Conservation (phyloP, 2,888 invertebrate species). For the Pyrocoelia pectoralis region DNA sequence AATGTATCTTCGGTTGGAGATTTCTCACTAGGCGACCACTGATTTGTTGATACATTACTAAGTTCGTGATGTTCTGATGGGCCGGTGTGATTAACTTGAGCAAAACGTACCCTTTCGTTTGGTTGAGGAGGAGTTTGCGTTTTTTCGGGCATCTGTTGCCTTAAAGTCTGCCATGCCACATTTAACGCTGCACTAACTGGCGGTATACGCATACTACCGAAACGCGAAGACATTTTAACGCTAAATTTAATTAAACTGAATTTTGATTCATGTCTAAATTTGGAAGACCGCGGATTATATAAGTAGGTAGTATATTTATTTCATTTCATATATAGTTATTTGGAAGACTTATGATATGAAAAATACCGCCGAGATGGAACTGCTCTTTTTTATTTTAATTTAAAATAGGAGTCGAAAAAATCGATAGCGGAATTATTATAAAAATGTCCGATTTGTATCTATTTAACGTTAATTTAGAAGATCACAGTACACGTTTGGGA, state of each 20-base stretch:
- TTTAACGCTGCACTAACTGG: slow-evolving; percentile 79
- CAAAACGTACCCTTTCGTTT: slow-evolving; percentile 52
- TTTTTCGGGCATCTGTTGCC: slow-evolving; percentile 79
- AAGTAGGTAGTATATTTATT: slow-evolving; percentile 22
- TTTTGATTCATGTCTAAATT: background rate
- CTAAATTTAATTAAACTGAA: background rate
- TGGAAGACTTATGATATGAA: slow-evolving; percentile 32
- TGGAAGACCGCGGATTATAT: slow-evolving; percentile 35
- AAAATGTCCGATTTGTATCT: background rate
- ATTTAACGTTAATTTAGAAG: background rate
- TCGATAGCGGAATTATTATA: slow-evolving; percentile 19
- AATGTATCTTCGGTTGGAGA: slow-evolving; percentile 65
- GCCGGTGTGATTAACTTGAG: slow-evolving; percentile 45
- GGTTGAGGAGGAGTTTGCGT: slow-evolving; percentile 53
- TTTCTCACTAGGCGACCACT: slow-evolving; percentile 59
- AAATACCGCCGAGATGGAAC: slow-evolving; percentile 52
- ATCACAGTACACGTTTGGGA: background rate
- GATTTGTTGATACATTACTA: slow-evolving; percentile 68
- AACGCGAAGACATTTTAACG: slow-evolving; percentile 58
- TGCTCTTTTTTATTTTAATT: slow-evolving; percentile 16
- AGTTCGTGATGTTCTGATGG: slow-evolving; percentile 69
- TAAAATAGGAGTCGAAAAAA: slow-evolving; percentile 25
- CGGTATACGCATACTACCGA: slow-evolving; percentile 73
- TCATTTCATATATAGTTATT: slow-evolving; percentile 28
- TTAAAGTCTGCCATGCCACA: slow-evolving; percentile 83